These are phyloP conservation scores for Folsomia candida DNA, from an alignment of 2,888 invertebrate species.

Conservation along the genomic window DNA sequence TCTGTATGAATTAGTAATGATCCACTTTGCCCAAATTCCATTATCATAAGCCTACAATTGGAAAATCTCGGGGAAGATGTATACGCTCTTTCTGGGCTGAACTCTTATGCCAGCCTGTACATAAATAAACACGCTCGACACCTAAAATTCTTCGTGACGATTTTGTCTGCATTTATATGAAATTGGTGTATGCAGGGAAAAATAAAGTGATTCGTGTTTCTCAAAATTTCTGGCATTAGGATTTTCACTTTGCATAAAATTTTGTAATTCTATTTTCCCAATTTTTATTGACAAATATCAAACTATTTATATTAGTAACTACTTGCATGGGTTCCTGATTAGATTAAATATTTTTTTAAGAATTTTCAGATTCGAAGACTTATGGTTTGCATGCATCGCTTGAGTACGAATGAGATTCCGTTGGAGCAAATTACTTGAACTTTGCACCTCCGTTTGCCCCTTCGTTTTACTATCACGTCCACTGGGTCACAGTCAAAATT, in stretches of 20 bases:
- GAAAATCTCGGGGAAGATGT: not conserved
- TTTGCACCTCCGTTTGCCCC: constrained; percentile 31
- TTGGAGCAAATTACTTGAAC: constrained; percentile 44
- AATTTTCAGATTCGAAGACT: constrained; percentile 33
- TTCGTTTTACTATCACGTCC: constrained; percentile 37
- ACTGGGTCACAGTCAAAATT: constrained; percentile 43
- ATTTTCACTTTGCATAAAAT: not conserved
- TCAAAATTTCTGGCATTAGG: not conserved
- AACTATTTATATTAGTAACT: not conserved
- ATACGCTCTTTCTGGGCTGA: not conserved
- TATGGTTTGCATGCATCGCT: constrained; percentile 41
- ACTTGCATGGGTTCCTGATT: not conserved
- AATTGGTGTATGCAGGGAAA: not conserved
- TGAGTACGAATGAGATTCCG: constrained; percentile 39
- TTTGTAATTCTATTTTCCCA: not conserved
- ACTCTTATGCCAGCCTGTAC: not conserved
- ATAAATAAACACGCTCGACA: not conserved
- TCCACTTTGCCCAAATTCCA: constrained; percentile 16
- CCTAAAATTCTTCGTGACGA: not conserved
- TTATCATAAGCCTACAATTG: constrained; percentile 9
- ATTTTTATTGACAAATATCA: not conserved
- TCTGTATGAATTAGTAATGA: constrained; percentile 18
- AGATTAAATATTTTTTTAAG: not conserved
- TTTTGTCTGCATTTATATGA: not conserved
- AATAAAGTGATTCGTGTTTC: not conserved